phyloP scores from a whole-genome alignment of 2,797 vertebrate genomes.

The Mormyrus hasselquistii region DNA sequence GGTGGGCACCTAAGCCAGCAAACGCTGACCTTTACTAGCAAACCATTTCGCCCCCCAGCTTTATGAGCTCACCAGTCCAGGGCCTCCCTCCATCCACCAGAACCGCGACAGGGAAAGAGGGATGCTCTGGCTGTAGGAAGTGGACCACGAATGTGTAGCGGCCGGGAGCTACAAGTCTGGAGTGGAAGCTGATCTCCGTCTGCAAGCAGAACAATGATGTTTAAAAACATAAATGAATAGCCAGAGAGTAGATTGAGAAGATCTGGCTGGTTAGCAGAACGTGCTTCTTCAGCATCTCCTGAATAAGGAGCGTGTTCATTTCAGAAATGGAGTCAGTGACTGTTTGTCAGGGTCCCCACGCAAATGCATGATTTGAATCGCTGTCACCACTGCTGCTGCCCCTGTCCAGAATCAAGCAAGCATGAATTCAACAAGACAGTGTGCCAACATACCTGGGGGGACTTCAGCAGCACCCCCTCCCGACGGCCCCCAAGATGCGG shows the following conservation, averaged over 20 bases:
- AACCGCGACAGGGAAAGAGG: conserved; percentile 66
- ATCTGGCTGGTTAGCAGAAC: not conserved
- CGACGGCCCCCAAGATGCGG: conserved; percentile 39
- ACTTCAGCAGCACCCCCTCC: conserved; percentile 62
- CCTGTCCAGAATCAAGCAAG: not conserved
- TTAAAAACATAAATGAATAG: not conserved
- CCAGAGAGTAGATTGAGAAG: not conserved
- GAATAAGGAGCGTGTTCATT: not conserved
- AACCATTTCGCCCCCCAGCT: not conserved
- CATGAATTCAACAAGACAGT: not conserved
- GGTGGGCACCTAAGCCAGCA: not conserved
- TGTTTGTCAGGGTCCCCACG: not conserved
- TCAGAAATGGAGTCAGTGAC: not conserved
- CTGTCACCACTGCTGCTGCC: not conserved
- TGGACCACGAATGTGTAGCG: conserved; percentile 72
- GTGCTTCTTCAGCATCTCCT: not conserved
- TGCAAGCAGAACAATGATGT: conserved; percentile 37
- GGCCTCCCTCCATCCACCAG: conserved; percentile 55
- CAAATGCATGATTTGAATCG: not conserved
- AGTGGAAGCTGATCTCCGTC: conserved; percentile 70
- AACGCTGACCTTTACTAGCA: not conserved
- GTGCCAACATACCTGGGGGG: conserved; percentile 65
- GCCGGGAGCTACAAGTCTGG: conserved; percentile 60
- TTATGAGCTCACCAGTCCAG: conserved; percentile 67
- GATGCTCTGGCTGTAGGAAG: conserved; percentile 72